Base-by-base conservation (phyloP, 2,888 invertebrate species). In the Thecocarcelia acutangulata region DNA sequence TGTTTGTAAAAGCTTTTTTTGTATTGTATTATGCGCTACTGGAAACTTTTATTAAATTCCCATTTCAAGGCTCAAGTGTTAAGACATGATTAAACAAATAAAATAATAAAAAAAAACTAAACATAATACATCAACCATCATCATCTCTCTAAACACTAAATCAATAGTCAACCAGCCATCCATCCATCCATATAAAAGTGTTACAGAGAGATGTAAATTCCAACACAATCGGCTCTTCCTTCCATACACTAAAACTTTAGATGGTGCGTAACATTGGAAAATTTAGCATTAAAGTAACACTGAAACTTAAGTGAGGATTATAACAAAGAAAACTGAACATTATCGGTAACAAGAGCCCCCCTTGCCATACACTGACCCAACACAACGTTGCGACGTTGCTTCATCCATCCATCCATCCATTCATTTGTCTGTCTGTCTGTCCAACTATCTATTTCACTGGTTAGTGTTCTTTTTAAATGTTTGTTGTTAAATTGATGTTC, bases 181-280 rank as follows among this genome's bases (percentile, higher is more conserved):
- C 75, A 61, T 44, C 44, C 72, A 72, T 17, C 59, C 75, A 46
- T 52, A 70, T 70, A 70, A 75, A 80, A 80, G 80, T 80, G 74
- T 80, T 80, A 74, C 73, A 68, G 54, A 61, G 78, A 40, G 28
- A 54, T 48, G 70, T 48, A 70, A 70, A 59, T 58, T 72, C 50
- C 56, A 69, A 48, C 70, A 64, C 44, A 52, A 42, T n/a, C 33
- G 33, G 6, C 33, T 33, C 33, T 33, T 33, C 17, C 56, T 17
- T 44, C 44, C 56, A 19, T 12, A 37, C 37, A 80, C 73, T 63
- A 61, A 69, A 72, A 61, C 44, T 74, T 21, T 68, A 61, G 64
- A 75, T 76, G 75, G 72, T 76, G 80, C 80, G 70, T 75, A 76
- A 72, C 75, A 76, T 76, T 80, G 80, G 75, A 72, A 70, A 80